Evolutionary conservation across 2,888 invertebrate species (phyloP), one percentile per base, ranked within the genome.

Genomic region (Crossocerus cetratus): DNA sequence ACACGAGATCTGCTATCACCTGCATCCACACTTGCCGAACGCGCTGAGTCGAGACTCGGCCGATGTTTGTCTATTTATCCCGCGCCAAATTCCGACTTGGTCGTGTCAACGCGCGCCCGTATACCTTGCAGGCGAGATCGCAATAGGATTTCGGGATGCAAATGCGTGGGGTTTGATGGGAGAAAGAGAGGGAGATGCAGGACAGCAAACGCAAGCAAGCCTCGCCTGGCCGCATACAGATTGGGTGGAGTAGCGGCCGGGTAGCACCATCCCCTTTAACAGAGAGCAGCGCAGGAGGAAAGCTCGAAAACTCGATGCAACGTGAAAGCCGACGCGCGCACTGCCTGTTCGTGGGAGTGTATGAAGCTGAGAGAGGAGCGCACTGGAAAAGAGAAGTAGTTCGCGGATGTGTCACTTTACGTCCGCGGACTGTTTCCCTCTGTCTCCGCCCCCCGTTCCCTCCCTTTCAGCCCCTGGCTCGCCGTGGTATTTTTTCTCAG

Each of bases 41-140:
- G 32, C 32, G 32, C 32, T 32, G 8, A 1, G 32, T 32, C 49
- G 64, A 71, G 62, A 72, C 72, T 69, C 66, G 68, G 43, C 22
- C 60, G 69, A 79, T 81, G 79, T 81, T 81, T 81, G 81, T 81
- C 79, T 79, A 79, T 81, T 81, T 81, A 81, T 81, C 81, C 76
- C 67, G 73, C 62, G 81, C n/a, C 74, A 79, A 81, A 81, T 79
- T 81, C 81, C 66, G 75, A 79, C 77, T 79, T 77, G 74, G 69
- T 57, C 72, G 74, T 78, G 81, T 81, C 79, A 81, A 81, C 81
- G 78, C 56, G 58, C 66, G 68, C 72, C 72, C 8, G 32, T 32
- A 32, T 32, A 32, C 65, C 76, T 69, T 57, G 67, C 53, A 43
- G 58, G 57, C 53, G 63, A 79, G 75, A 81, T 81, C 81, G 79